These are phyloP conservation scores for Armadillidium nasatum DNA, from an alignment of 1,140 invertebrate species.

Conservation along the genomic window DNA sequence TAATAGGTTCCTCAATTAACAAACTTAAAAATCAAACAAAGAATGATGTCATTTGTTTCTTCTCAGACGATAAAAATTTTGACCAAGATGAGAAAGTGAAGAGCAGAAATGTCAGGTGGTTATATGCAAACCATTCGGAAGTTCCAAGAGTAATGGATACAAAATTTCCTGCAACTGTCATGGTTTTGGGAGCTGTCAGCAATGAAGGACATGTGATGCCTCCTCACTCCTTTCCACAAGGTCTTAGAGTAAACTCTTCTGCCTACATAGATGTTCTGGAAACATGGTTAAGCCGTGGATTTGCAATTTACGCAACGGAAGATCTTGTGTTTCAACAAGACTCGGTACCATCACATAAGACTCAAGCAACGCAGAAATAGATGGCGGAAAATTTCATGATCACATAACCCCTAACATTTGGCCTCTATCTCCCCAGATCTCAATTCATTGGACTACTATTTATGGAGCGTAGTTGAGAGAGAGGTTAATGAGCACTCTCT, in stretches of 20 bases:
- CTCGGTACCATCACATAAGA: slow-evolving; percentile 8
- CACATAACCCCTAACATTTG: not conserved
- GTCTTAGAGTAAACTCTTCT: too few relatives aligned
- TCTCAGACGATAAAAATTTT: slow-evolving; percentile 5
- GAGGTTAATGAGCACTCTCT: too few relatives aligned
- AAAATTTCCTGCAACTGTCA: too few relatives aligned
- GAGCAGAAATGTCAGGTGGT: not conserved
- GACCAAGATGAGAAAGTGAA: slow-evolving; percentile 4
- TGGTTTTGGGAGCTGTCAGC: too few relatives aligned
- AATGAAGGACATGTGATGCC: slow-evolving; percentile 5
- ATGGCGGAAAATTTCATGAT: slow-evolving; percentile 9
- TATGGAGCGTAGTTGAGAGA: too few relatives aligned
- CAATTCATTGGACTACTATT: too few relatives aligned
- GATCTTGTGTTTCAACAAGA: slow-evolving; percentile 9
- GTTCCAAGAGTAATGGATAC: slow-evolving; percentile 3
- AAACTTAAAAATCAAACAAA: too few relatives aligned
- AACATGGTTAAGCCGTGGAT: slow-evolving; percentile 4
- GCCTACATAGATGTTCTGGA: slow-evolving; percentile 3
- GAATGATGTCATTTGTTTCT: too few relatives aligned
- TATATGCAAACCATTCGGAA: slow-evolving; percentile 4
- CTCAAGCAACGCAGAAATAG: not conserved
- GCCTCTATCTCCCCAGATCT: too few relatives aligned
- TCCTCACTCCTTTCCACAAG: slow-evolving; percentile 9
- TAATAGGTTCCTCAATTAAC: too few relatives aligned
- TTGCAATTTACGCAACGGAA: not conserved